Evolutionary conservation across 37 sponge, comb jelly and placozoan genomes (phyloP), one percentile per base, ranked within the genome.

Genomic region (Halisarca cf. caerulea): DNA sequence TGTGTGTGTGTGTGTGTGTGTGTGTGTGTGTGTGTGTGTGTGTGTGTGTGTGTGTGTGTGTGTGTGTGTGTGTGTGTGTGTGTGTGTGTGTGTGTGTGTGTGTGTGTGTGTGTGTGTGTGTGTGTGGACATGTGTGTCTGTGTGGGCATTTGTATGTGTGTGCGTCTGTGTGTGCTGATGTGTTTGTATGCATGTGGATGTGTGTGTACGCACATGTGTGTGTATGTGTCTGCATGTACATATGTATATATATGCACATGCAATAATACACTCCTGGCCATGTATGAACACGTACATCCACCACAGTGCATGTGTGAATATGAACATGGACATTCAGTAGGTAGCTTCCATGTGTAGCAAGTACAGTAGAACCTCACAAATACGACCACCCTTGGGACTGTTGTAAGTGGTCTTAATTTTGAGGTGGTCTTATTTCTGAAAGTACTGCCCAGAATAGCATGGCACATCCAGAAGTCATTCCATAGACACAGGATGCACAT

Each of bases 1-100:
- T 66, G 45, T 38, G 42, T 37, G 25, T 66, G 66, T 61, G 33
- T 66, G 66, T 82, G 47, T 82, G 69, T 82, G 17, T 82, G 83
- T 82, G 47, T 82, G 68, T 66, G 27, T 82, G 43, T 34, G 45
- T 35, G 59, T 55, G 41, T 40, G 21, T 58, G 37, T 84, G 41
- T 84, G 78, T 84, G 27, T 37, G 27, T 72, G 78, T 85, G 69
- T 78, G 45, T 8, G 36, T 18, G 23, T 54, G 59, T 53, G 35
- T 58, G 36, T 21, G 18, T 2, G 34, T 27, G 36, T n/a, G 40
- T 25, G 42, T 8, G 53, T 0, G 25, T 33, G 6, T 35, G n/a
- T 53, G 45, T 14, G 2, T 15, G 28, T 84, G 8, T 18, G 35
- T 70, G 32, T 69, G 64, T 69, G 59, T 24, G 20, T 54, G 33